These are phyloP conservation scores for Tridacna gigas DNA, from an alignment of 2,888 invertebrate genomes.

Conservation along the genomic window DNA sequence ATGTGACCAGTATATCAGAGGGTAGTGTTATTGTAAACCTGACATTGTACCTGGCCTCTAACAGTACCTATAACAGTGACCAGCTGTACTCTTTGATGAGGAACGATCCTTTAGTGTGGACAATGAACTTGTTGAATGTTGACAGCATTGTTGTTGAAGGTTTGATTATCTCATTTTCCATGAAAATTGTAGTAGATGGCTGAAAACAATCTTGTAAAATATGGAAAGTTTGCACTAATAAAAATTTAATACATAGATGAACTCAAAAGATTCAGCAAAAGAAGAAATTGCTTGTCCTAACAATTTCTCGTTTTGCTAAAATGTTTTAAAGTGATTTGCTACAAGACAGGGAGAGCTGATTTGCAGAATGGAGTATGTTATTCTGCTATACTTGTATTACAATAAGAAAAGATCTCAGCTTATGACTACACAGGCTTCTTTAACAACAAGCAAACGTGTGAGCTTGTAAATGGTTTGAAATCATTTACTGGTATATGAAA, in stretches of 20 bases:
- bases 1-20: constrained; percentile 25
- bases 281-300: neutral
- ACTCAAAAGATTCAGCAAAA: neutral
- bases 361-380: no score
- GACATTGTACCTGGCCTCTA: constrained; percentile 34
- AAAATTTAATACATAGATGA: no score
- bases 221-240: no score
- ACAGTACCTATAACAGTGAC: constrained; percentile 18
- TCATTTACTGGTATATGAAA: no score
- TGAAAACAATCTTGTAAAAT: no score
- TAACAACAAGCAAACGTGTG: no score
- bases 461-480: no score
- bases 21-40: constrained; percentile 49
- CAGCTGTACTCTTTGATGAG: constrained; percentile 30
- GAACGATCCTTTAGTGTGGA: constrained; percentile 26
- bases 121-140: constrained; percentile 23
- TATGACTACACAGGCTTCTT: no score
- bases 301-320: neutral
- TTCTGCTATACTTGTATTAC: no score
- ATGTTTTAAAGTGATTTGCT: neutral
- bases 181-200: neutral
- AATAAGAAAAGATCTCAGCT: no score
- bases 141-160: constrained; percentile 35
- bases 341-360: no score
- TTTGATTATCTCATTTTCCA: constrained; percentile 10